Conservation (phyloP, 2,888 invertebrate genomes). For the Anoncus sp. region DNA sequence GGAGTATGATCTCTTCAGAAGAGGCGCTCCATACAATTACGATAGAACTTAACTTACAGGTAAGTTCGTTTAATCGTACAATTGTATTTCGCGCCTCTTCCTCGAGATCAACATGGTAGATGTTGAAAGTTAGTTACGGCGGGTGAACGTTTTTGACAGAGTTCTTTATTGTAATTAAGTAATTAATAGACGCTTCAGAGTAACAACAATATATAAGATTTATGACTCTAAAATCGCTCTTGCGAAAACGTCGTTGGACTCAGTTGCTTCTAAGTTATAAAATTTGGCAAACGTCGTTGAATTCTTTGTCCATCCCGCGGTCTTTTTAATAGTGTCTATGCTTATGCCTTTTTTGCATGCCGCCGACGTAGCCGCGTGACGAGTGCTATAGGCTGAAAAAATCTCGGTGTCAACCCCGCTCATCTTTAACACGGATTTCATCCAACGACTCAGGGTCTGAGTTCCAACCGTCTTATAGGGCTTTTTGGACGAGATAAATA, state of each 20-base stretch:
- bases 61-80: no score
- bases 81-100: constrained; percentile 22
- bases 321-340: constrained; percentile 25
- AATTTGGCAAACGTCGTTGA: constrained; percentile 25
- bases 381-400: constrained; percentile 40
- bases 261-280: constrained; percentile 30
- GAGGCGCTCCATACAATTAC: no score
- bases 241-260: constrained; percentile 24
- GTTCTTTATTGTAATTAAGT: constrained; percentile 15
- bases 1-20: no score
- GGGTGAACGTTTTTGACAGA: constrained; percentile 14
- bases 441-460: constrained; percentile 34
- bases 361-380: constrained; percentile 24
- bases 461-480: constrained; percentile 21
- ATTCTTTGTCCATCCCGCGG: constrained; percentile 35
- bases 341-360: constrained; percentile 44
- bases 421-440: constrained; percentile 12
- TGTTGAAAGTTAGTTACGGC: constrained; percentile 32
- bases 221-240: constrained; percentile 23
- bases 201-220: constrained; percentile 13
- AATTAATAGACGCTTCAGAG: constrained; percentile 18
- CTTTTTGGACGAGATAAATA: constrained; percentile 18
- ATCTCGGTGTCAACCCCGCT: constrained; percentile 27
- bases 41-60: no score
- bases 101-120: no score